Evolutionary conservation across 2,888 invertebrate genomes (phyloP), one percentile per base, ranked within the genome.

Genomic region (Athrips mouffetella): DNA sequence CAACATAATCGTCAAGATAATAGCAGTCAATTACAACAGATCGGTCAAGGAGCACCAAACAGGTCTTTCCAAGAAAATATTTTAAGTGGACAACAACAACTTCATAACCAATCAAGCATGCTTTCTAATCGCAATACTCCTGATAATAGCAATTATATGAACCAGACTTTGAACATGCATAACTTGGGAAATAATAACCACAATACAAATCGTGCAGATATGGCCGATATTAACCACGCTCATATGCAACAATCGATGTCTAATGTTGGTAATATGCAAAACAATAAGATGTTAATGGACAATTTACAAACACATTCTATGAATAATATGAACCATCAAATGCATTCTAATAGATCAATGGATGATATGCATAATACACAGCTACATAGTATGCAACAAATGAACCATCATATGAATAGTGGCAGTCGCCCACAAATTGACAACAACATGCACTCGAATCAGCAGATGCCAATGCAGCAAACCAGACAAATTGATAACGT

Each of bases 261-360:
- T 8, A 80, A 73, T 55, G 74, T 83, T 60, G 84, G 74, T 51
- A 74, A 67, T 61, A 80, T 88, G 70, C 85, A 85, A 53, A 88
- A 74, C 51, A 88, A 86, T 55, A 73, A 87, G 50, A 83, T 87
- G 79, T 75, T 85, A 64, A 78, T 86, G 66, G 88, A 88, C 41
- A 86, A 78, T 53, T 79, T 88, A 72, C 86, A 84, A 59, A 60
- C 77, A 30, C 88, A 88, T 53, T 65, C 68, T 45, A 73, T 88
- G 53, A 82, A 76, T 52, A 83, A 77, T 59, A 73, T 81, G 64
- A 76, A 65, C 45, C 87, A 86, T 54, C 77, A 76, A 53, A 79
- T 87, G 67, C 88, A 86, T 59, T 54, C 81, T 27, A 88, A 80
- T 54, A 73, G 88, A 63, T 67, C 81, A 40, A 77, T 86, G 61